Evolutionary conservation across 2,797 vertebrate genomes (phyloP), one percentile per base, ranked within the genome.

Genomic region (Enteromius mattozi): DNA sequence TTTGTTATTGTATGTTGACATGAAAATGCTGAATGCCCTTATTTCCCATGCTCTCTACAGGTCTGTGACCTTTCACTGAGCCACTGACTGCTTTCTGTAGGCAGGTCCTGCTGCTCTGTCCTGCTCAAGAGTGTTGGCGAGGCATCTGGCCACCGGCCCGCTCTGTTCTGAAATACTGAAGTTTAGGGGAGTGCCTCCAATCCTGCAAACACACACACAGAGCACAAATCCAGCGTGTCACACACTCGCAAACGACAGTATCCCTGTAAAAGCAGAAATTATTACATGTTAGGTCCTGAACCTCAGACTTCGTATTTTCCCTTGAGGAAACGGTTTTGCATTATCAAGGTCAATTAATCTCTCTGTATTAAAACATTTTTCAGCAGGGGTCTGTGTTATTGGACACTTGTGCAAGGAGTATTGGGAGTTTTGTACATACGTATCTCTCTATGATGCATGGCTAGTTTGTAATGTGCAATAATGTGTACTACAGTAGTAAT

Each of bases 181-280:
- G 51, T 66, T 80, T 85, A 86, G 84, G 88, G 87, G 89, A 90
- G 90, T 92, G 92, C 92, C 91, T 92, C 89, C 47, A 82, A 87
- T 84, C 78, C 74, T 79, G 82, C 49, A 59, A 59, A 66, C 30
- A 42, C 40, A 78, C n/a, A 42, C 56, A 80, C 66, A 54, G 54
- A 69, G 19, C 40, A 87, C 69, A 86, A 61, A 74, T 3, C 7
- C 33, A 87, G 4, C 16, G n/a, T 27, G 47, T 68, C 68, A 82
- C 63, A 71, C 74, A 85, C 35, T 65, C 16, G 14, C 42, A 75
- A 81, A 19, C 45, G n/a, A 9, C 30, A 76, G 75, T 80, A 4
- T 82, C 59, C 37, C 42, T 49, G 59, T 37, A 71, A 19, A 56
- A 35, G 33, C 30, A 45, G 45, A 19, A 47, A 6, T 14, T 61